These are phyloP conservation scores for Papilio glaucus DNA, from an alignment of 1,140 invertebrate genomes.

Conservation along the genomic window DNA sequence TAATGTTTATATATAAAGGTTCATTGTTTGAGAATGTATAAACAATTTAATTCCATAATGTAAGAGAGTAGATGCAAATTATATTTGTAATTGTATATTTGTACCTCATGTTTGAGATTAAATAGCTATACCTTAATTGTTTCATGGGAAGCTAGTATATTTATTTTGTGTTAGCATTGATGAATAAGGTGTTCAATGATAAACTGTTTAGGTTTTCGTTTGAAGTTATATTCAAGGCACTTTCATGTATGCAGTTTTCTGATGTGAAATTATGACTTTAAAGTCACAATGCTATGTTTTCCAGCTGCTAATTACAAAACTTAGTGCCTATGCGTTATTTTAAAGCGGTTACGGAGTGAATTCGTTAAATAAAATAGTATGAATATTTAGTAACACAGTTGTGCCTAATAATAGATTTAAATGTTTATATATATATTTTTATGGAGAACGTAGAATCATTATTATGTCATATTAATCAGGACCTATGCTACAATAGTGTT, in stretches of 20 bases:
- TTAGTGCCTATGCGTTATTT: conserved; percentile 20
- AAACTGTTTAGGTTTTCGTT: not conserved
- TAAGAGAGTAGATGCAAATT: conserved; percentile 32
- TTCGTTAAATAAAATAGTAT: conserved; percentile 13
- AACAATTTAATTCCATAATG: conserved; percentile 28
- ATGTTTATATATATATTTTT: conserved; percentile 35
- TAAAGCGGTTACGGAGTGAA: conserved; percentile 13
- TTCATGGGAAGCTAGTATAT: conserved; percentile 19
- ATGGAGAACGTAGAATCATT: conserved; percentile 12
- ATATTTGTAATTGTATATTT: conserved; percentile 37
- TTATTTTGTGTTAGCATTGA: conserved; percentile 13
- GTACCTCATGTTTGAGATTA: conserved; percentile 33
- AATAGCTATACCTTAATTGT: conserved; percentile 34
- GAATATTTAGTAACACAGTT: conserved; percentile 25
- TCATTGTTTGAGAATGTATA: conserved; percentile 16
- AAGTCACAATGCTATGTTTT: not conserved
- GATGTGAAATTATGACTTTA: not conserved
- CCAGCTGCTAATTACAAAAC: not conserved
- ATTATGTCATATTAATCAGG: not conserved
- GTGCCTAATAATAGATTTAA: conserved; percentile 35
- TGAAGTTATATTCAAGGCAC: not conserved
- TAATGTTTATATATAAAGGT: conserved; percentile 8
- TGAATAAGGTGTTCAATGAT: not conserved
- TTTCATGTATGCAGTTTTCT: not conserved
- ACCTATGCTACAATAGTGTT: not conserved